These are phyloP conservation scores for Chelon labrosus DNA, from an alignment of 2,797 vertebrate genomes.

Conservation along the genomic window DNA sequence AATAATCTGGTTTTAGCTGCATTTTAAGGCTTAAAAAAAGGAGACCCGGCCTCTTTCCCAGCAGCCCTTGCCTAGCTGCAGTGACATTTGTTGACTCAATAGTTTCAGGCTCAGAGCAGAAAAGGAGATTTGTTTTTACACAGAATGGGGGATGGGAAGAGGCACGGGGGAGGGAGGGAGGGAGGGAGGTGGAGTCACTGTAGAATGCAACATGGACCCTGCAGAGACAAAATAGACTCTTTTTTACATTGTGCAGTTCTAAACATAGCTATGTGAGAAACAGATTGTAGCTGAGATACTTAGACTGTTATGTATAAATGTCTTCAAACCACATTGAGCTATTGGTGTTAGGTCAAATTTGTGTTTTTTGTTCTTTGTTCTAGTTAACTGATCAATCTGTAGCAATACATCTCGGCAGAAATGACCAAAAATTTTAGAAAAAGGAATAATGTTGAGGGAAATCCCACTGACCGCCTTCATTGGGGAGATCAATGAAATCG, in stretches of 20 bases:
- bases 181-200: constrained; percentile 67
- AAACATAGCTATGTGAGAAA: not conserved
- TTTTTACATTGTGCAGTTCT: constrained; percentile 29
- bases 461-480: not conserved
- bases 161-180: constrained; percentile 27
- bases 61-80: constrained; percentile 70
- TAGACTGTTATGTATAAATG: not conserved
- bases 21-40: constrained; percentile 77
- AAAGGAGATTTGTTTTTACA: constrained; percentile 87
- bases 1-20: constrained; percentile 81
- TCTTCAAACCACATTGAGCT: not conserved
- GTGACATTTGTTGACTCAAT: constrained; percentile 89
- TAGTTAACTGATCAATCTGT: too few species aligned
- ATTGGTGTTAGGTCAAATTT: not conserved
- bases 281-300: constrained; percentile 10
- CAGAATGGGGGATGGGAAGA: constrained; percentile 78
- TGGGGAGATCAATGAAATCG: not conserved
- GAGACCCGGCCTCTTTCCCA: constrained; percentile 77
- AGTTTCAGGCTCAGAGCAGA: constrained; percentile 83
- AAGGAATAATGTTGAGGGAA: not conserved
- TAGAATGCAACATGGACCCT: constrained; percentile 57
- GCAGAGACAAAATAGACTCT: constrained; percentile 54
- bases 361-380: too few species aligned
- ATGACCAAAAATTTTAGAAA: not conserved
- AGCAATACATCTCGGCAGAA: not conserved